A percentile compares a stretch with the other conserved stretches of the same genome.
These are phyloP conservation scores for Chloebia gouldiae DNA, from an alignment of 2,113 vertebrate genomes.

Conservation along the genomic window DNA sequence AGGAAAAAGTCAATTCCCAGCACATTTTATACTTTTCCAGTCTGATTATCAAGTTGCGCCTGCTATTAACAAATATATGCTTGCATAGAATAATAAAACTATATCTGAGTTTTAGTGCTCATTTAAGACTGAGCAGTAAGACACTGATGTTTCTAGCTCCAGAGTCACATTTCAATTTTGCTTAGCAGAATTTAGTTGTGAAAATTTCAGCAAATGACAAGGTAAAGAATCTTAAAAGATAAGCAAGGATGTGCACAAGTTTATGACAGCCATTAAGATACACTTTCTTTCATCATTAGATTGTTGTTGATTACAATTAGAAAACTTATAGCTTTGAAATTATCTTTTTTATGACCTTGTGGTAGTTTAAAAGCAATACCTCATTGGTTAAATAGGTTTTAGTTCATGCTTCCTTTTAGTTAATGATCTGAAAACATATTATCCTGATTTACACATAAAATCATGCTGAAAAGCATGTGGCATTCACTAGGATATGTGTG, in stretches of 20 bases:
- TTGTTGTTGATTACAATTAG: constrained; percentile 92
- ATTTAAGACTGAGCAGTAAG: neutral
- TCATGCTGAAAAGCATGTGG: constrained; percentile 84
- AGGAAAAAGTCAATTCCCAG: neutral
- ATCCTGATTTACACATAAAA: constrained; percentile 89
- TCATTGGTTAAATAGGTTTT: constrained; percentile 91
- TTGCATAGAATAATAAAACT: neutral
- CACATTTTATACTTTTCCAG: neutral
- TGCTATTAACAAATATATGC: neutral
- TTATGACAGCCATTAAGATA: constrained; percentile 63
- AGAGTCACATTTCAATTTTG: neutral
- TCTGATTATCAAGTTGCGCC: neutral
- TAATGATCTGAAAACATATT: constrained; percentile 91
- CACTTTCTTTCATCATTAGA: constrained; percentile 72
- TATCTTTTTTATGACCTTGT: constrained; percentile 87
- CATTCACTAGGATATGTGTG: constrained; percentile 80
- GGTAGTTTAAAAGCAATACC: constrained; percentile 86
- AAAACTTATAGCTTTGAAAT: constrained; percentile 85
- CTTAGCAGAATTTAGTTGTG: neutral
- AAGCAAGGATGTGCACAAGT: constrained; percentile 52
- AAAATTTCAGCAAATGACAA: neutral
- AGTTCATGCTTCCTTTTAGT: constrained; percentile 86
- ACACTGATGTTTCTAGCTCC: neutral
- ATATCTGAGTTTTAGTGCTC: neutral
- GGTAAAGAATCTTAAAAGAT: constrained; percentile 23